Percentiles rank a stretch among this genome's conserved stretches.
phyloP scores from a whole-genome alignment of 23 tunicate genomes.

The Diplosoma virens region DNA sequence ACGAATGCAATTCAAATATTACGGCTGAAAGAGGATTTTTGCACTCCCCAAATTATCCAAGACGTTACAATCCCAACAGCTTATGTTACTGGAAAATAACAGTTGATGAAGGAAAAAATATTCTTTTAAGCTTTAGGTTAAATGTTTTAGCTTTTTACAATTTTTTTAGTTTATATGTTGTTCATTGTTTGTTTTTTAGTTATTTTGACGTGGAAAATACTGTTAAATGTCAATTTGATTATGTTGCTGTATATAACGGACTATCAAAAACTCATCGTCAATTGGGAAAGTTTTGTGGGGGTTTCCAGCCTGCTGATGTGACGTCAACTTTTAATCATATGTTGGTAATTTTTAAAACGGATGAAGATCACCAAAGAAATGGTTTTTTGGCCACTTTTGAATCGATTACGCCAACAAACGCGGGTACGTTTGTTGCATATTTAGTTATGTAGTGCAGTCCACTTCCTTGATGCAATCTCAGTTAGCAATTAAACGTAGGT shows the following conservation, averaged over 20 bases:
- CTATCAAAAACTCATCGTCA: slow-evolving; percentile 40
- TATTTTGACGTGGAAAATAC: slow-evolving; percentile 60
- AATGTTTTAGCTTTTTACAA: not conserved
- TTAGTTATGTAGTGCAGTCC: too few relatives aligned
- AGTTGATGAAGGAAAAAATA: slow-evolving; percentile 49
- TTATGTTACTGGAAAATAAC: slow-evolving; percentile 51
- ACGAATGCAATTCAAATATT: slow-evolving; percentile 69
- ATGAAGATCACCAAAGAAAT: slow-evolving; percentile 36
- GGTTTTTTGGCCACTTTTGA: slow-evolving; percentile 65
- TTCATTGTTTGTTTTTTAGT: slow-evolving; percentile 25
- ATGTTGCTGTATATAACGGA: slow-evolving; percentile 54
- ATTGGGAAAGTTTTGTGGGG: slow-evolving; percentile 78
- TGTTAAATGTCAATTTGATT: slow-evolving; percentile 55
- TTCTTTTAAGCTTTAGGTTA: slow-evolving; percentile 45
- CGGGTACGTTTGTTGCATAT: slow-evolving; percentile 72
- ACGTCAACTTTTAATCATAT: slow-evolving; percentile 68
- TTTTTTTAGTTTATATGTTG: too few relatives aligned
- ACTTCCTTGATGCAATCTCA: too few relatives aligned
- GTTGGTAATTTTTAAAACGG: slow-evolving; percentile 52
- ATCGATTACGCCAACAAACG: slow-evolving; percentile 37
- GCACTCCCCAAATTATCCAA: slow-evolving; percentile 51
- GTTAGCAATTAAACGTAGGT: too few relatives aligned
- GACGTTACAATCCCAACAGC: slow-evolving; percentile 25
- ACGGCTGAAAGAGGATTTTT: slow-evolving; percentile 60
- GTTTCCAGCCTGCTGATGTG: slow-evolving; percentile 59